A percentile compares a stretch with the other conserved stretches of the same genome.
These are phyloP conservation scores for Macropodus opercularis DNA, from an alignment of 2,797 vertebrate genomes.

Conservation along the genomic window DNA sequence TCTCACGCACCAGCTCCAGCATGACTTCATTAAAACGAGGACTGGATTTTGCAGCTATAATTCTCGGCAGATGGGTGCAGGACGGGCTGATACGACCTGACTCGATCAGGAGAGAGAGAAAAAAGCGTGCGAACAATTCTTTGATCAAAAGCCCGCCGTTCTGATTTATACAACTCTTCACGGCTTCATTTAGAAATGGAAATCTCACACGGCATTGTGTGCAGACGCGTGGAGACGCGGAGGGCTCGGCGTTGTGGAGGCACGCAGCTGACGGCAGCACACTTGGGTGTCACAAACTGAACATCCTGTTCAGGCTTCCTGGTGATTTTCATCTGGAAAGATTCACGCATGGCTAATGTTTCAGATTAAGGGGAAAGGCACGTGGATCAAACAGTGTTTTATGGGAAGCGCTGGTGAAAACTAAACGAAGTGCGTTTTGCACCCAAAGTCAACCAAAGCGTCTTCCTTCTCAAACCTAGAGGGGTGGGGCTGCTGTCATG, in stretches of 20 bases:
- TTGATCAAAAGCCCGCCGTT: constrained; percentile 50
- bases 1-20: constrained; percentile 50
- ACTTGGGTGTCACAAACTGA: too few relatives aligned
- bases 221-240: neutral
- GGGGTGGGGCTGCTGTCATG: constrained; percentile 50
- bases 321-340: constrained; percentile 45
- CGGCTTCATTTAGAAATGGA: constrained; percentile 32
- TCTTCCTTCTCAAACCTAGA: neutral
- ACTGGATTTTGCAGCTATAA: constrained; percentile 55
- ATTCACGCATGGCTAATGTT: constrained; percentile 37
- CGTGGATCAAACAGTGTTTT: constrained; percentile 30
- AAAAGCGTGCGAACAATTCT: constrained; percentile 33
- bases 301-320: too few relatives aligned
- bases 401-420: constrained; percentile 14
- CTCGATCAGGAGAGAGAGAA: constrained; percentile 35
- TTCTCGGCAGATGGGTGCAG: constrained; percentile 41
- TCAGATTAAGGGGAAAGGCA: constrained; percentile 41
- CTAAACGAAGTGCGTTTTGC: constrained; percentile 30
- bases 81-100: constrained; percentile 38
- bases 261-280: too few relatives aligned
- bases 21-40: constrained; percentile 77
- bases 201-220: constrained; percentile 25
- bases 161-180: constrained; percentile 38
- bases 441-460: constrained; percentile 23
- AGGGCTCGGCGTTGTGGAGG: constrained; percentile 1